Evolutionary conservation across 35 echinoderm and acorn worm genomes (phyloP).

Genomic region (Ophiothrix spiculata): DNA sequence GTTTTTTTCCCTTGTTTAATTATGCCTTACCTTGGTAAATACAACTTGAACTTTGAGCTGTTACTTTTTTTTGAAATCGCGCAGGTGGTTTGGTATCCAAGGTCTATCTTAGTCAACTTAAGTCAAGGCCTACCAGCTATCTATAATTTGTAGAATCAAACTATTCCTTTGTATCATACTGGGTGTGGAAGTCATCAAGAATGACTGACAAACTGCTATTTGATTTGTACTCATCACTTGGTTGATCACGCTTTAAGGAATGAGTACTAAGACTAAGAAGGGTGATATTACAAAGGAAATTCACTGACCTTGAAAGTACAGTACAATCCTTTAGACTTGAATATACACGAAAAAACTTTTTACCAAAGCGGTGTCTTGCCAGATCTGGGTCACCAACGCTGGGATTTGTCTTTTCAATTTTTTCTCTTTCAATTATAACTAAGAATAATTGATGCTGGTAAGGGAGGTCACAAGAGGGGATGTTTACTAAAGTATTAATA

Average conservation of each 20-base stretch:
- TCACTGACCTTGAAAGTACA: constrained; percentile 29
- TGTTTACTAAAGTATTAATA: background rate
- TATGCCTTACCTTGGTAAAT: constrained; percentile 53
- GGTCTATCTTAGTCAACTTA: background rate
- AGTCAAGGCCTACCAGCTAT: background rate
- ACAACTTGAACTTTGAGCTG: constrained; percentile 74
- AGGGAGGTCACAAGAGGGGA: constrained; percentile 1
- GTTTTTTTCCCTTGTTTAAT: background rate
- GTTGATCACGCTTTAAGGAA: constrained; percentile 54
- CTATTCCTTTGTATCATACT: background rate
- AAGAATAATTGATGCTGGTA: constrained; percentile 10
- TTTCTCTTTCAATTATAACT: constrained; percentile 13
- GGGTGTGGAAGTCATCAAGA: constrained; percentile 3
- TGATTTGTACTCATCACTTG: constrained; percentile 4
- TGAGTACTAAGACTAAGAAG: constrained; percentile 44
- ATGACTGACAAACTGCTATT: background rate
- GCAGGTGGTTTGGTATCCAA: constrained; percentile 14
- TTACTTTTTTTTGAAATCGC: background rate
- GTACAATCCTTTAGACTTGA: background rate
- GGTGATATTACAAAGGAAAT: constrained; percentile 47
- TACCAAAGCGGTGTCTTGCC: constrained; percentile 2
- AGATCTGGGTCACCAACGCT: background rate
- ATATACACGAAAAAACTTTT: constrained; percentile 24
- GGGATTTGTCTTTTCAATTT: background rate
- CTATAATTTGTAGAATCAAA: no score